Base-by-base conservation (phyloP, 2,888 invertebrate species). In the Acholoe squamosa region DNA sequence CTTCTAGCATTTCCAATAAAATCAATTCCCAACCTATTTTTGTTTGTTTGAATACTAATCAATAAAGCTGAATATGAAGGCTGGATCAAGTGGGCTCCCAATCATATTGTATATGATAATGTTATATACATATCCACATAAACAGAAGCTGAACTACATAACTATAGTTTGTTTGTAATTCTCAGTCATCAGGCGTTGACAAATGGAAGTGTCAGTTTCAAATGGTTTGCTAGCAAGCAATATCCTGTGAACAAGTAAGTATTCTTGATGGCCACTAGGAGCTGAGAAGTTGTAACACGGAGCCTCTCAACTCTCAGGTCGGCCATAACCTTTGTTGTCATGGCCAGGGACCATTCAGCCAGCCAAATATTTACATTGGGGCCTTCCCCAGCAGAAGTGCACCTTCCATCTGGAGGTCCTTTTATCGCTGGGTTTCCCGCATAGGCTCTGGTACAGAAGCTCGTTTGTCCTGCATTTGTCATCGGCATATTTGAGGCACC, bases 291-390 rank as follows among this genome's bases (percentile, higher is more conserved):
- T 86, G 86, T 86, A 86, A 86, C 86, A 54, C 33, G 14, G 33
- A 16, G 84, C 84, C 84, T 84, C 84, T 84, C 86, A 52, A 86
- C 86, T 86, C 86, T 28, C 86, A n/a, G 52, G 54, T 28, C 28
- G 54, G 54, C 86, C 28, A 86, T 86, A 54, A 86, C 86, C 54
- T 54, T 54, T 54, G 54, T 86, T 86, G 86, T 52, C 54, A 52
- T 25, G 86, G 56, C 86, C 56, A 86, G 86, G 28, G 28, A 86
- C 86, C 52, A 86, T 54, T 86, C 54, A 52, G 0, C 51, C 86
- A 86, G 14, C 54, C 86, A 86, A 86, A 86, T 86, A 86, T 86
- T 86, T 52, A 86, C 86, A 86, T 86, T 86, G 56, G 54, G 54
- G 19, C 5, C 56, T 54, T 86, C 56, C 86, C 52, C 52, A 54